A percentile compares a stretch with the other conserved stretches of the same genome.
phyloP scores from a whole-genome alignment of 1,140 invertebrate genomes.

The Cotesia chilonis region DNA sequence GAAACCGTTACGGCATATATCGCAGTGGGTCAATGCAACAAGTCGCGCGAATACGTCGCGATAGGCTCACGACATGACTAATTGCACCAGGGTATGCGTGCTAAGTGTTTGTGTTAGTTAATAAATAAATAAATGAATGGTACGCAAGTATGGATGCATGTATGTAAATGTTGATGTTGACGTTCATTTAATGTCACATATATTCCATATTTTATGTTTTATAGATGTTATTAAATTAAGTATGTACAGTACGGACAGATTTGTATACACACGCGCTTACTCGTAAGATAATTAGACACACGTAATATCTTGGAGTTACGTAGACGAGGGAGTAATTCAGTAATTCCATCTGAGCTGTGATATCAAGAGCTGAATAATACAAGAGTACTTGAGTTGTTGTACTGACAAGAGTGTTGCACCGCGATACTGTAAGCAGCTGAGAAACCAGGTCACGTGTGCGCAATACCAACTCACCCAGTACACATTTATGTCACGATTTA shows the following conservation, averaged over 20 bases:
- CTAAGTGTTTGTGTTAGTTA: neutral
- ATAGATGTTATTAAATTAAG: too few species aligned
- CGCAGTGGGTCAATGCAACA: conserved; percentile 57
- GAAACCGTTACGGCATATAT: conserved; percentile 33
- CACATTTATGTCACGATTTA: too few species aligned
- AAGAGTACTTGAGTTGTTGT: neutral
- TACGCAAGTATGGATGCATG: conserved; percentile 39
- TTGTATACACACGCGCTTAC: too few species aligned
- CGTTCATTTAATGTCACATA: too few species aligned
- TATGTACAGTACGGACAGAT: too few species aligned
- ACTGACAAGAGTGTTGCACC: too few species aligned
- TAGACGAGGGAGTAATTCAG: too few species aligned
- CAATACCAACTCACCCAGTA: conserved; percentile 15
- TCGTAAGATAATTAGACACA: too few species aligned
- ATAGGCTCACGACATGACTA: conserved; percentile 14
- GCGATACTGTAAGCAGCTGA: conserved; percentile 14
- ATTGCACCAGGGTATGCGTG: conserved; percentile 12
- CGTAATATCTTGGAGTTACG: too few species aligned
- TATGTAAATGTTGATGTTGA: neutral
- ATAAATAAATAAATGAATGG: conserved; percentile 24
- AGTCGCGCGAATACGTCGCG: conserved; percentile 47
- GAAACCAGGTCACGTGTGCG: conserved; percentile 46
- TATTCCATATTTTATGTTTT: too few species aligned
- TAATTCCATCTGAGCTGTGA: too few species aligned
- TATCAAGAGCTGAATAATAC: neutral